phyloP scores from a whole-genome alignment of 2,113 vertebrate species.

The Gymnocephalus cernua region DNA sequence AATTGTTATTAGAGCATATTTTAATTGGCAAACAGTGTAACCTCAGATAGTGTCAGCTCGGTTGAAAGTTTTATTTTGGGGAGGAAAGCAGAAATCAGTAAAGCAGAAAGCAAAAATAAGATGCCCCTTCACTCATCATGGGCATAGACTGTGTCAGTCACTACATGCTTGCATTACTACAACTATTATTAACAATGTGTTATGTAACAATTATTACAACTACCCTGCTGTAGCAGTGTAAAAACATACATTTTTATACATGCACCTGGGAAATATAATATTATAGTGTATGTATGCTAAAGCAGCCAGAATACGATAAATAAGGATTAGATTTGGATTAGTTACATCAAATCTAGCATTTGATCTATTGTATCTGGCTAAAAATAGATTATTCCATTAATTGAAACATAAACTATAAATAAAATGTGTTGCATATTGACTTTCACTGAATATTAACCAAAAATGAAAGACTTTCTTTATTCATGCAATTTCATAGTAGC shows the following conservation, averaged over 20 bases:
- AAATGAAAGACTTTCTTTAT: neutral
- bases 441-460: neutral
- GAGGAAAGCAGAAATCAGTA: neutral
- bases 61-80: constrained; percentile 10
- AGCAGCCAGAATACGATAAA: neutral
- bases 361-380: neutral
- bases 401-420: neutral
- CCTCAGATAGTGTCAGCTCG: neutral
- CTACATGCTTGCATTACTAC: neutral
- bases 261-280: neutral
- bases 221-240: neutral
- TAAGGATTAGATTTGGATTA: neutral
- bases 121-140: neutral
- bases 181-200: too few species aligned
- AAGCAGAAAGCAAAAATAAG: neutral
- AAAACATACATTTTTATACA: neutral
- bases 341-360: neutral
- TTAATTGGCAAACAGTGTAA: neutral
- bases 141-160: neutral
- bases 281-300: neutral
- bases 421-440: constrained; percentile 1
- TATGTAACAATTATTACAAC: too few species aligned
- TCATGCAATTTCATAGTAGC: neutral
- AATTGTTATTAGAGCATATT: neutral
- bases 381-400: neutral